Conservation (phyloP, 2,888 invertebrate species). For the Julus scandinavius region DNA sequence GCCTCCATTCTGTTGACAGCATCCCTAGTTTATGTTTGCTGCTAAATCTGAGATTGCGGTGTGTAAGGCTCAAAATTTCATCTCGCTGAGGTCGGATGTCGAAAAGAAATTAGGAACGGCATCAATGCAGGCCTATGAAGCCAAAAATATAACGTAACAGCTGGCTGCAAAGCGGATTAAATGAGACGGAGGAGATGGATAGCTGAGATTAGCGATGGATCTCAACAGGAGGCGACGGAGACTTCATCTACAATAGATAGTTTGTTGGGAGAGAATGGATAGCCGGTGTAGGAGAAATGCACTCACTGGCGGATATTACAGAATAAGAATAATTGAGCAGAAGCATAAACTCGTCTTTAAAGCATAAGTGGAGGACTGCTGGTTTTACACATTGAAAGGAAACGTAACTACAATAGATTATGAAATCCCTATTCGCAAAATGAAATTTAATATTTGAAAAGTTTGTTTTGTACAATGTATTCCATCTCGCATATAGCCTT, state of each 20-base stretch:
- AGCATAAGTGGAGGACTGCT: no score
- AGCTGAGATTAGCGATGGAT: not conserved
- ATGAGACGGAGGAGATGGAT: conserved; percentile 1
- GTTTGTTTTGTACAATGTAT: no score
- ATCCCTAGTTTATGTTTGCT: not conserved
- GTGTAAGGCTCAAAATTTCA: not conserved
- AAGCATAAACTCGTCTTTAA: no score
- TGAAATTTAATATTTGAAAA: no score
- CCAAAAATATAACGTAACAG: not conserved
- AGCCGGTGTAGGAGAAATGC: no score
- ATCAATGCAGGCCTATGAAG: not conserved
- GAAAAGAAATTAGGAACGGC: not conserved
- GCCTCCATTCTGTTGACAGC: not conserved
- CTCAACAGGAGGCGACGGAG: not conserved
- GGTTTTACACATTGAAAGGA: no score
- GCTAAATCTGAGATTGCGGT: not conserved
- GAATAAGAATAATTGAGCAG: no score
- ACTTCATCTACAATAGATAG: not conserved
- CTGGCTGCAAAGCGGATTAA: conserved; percentile 1
- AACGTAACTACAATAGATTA: no score
- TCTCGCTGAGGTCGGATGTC: not conserved
- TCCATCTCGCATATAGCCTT: no score
- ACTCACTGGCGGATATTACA: no score
- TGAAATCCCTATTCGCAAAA: no score
- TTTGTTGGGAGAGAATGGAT: no score